phyloP scores from a whole-genome alignment of 2,797 vertebrate genomes.

The Gephyroberyx darwinii region DNA sequence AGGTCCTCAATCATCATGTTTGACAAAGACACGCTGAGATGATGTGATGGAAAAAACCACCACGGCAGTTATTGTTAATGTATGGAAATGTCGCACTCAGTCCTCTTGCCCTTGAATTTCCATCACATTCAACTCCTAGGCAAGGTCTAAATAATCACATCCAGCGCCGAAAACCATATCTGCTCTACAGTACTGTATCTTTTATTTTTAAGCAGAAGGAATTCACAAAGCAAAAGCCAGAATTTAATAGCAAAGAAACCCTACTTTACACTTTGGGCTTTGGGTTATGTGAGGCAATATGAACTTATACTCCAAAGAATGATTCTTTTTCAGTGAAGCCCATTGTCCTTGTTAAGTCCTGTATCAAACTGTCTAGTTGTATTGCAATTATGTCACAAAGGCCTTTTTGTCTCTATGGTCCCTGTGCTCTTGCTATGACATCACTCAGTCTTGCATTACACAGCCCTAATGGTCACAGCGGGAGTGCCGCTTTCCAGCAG shows the following conservation, averaged over 20 bases:
- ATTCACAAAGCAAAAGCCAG: no score
- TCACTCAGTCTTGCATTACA: slow-evolving; percentile 76
- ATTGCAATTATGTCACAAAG: slow-evolving; percentile 17
- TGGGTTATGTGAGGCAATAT: background rate
- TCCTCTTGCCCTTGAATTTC: slow-evolving; percentile 24
- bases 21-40: background rate
- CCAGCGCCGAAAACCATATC: no score
- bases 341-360: background rate
- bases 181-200: no score
- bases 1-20: slow-evolving; percentile 36
- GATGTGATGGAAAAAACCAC: background rate
- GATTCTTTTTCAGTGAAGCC: slow-evolving; percentile 9
- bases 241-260: no score
- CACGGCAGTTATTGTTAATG: background rate
- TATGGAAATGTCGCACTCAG: slow-evolving; percentile 1
- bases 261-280: background rate
- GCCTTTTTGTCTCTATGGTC: slow-evolving; percentile 23
- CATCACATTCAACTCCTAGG: background rate
- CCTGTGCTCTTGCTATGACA: slow-evolving; percentile 62
- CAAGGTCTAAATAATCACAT: background rate
- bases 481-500: slow-evolving; percentile 70
- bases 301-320: background rate
- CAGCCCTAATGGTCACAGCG: slow-evolving; percentile 63
- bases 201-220: no score
- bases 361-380: slow-evolving; percentile 23